Percentiles rank a stretch among this genome's conserved stretches.
These are phyloP conservation scores for Theristicus caerulescens DNA, from an alignment of 2,113 vertebrate species.

Conservation along the genomic window DNA sequence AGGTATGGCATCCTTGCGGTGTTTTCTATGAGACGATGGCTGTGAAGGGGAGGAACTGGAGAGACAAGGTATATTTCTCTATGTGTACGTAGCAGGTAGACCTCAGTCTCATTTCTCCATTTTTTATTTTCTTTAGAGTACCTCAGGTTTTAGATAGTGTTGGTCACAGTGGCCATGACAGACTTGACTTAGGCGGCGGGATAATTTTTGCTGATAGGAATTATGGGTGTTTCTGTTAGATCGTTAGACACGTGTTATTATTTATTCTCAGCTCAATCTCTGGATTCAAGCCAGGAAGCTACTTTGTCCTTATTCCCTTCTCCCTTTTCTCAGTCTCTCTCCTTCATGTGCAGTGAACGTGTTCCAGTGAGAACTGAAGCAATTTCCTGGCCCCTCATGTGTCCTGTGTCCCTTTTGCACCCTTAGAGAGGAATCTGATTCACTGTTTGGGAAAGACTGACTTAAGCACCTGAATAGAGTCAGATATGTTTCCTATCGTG, in stretches of 20 bases:
- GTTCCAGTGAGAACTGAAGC: slow-evolving; percentile 13
- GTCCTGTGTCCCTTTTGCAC: neutral
- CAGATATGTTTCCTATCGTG: neutral
- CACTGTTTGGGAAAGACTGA: neutral
- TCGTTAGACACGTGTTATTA: neutral
- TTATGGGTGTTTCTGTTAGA: neutral
- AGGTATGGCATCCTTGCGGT: neutral
- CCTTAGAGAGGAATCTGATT: neutral
- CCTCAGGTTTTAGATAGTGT: neutral
- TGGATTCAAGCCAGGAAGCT: neutral
- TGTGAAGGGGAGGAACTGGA: neutral
- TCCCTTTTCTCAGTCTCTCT: neutral
- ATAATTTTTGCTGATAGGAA: neutral
- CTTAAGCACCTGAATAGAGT: neutral
- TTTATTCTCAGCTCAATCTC: slow-evolving; percentile 21
- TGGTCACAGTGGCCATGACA: neutral
- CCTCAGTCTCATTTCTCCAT: neutral
- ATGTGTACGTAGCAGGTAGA: neutral
- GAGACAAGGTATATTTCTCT: neutral
- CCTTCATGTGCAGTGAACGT: neutral
- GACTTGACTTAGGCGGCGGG: neutral
- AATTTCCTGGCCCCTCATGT: neutral
- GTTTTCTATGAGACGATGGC: neutral
- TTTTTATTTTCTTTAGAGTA: neutral
- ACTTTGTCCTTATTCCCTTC: slow-evolving; percentile 1